Evolutionary conservation across 2,797 vertebrate genomes (phyloP).

Genomic region (Gymnodraco acuticeps): DNA sequence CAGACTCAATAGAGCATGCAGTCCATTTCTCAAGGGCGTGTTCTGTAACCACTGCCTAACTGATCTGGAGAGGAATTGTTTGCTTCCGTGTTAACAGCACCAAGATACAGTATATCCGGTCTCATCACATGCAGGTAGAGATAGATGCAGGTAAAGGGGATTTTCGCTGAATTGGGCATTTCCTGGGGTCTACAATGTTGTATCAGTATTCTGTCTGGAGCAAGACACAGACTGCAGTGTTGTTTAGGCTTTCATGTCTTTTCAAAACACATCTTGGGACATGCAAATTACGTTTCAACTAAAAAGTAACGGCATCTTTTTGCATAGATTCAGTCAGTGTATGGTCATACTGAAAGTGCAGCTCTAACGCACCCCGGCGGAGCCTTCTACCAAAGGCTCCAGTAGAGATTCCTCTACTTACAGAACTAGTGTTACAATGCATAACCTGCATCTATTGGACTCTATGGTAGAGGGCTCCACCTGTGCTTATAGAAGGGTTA

Average conservation of each 20-base stretch:
- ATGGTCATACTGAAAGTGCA: neutral
- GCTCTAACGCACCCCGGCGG: no score
- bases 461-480: no score
- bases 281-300: slow-evolving; percentile 5
- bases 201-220: slow-evolving; percentile 28
- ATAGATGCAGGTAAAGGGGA: slow-evolving; percentile 42
- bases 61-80: slow-evolving; percentile 74
- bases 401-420: no score
- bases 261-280: slow-evolving; percentile 10
- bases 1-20: slow-evolving; percentile 75
- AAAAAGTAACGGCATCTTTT: neutral
- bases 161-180: slow-evolving; percentile 36
- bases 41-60: slow-evolving; percentile 77
- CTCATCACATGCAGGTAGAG: slow-evolving; percentile 44
- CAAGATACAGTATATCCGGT: slow-evolving; percentile 45
- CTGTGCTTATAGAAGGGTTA: no score
- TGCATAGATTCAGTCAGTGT: neutral
- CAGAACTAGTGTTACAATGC: no score
- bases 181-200: neutral
- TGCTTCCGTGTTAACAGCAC: slow-evolving; percentile 64
- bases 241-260: neutral
- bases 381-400: no score
- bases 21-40: slow-evolving; percentile 80
- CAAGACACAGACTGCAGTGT: slow-evolving; percentile 13
- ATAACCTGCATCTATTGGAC: no score